Evolutionary conservation across 1,140 invertebrate species (phyloP), one percentile per base, ranked within the genome.

Genomic region (Pteromalus puparum): DNA sequence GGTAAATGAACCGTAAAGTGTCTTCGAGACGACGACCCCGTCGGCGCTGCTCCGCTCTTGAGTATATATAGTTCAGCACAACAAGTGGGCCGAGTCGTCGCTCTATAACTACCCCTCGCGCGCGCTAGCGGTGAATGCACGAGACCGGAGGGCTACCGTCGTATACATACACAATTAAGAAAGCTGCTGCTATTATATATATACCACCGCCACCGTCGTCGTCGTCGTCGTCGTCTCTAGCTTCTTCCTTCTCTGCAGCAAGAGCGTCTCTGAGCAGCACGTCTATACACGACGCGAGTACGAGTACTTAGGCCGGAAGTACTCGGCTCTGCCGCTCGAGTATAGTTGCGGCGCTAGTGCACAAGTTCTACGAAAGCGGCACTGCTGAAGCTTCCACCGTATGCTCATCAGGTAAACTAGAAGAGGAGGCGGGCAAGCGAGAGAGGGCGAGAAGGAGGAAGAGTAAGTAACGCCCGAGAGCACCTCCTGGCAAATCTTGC

Each of bases 1-100:
- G 81, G 75, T 86, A 89, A 89, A 86, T 86, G 77, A 89, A 85
- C 84, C 78, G 78, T 88, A 78, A 87, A 87, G 74, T 86, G 85
- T 72, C 87, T 83, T 85, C 81, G 48, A 65, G 77, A 48, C 26
- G 26, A 24, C 68, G 65, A 34, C 7, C 21, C 65, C 42, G 34
- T 42, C 38, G 38, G 24, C 42, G 42, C 3, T 0, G 26, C 48
- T 30, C 70, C 53, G 53, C 53, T 61, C 53, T 61, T 61, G 3
- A 61, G 21, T n/a, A n/a, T 61, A 18, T 53, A 61, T 61, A 82
- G 42, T 26, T 48, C 13, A 65, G 38, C 26, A 70, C 74, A 78
- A 83, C 65, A 61, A 78, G 75, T 78, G 75, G 18, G 61, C 30
- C 26, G 74, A 75, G 74, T 38, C n/a, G 42, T 75, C 10, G 70